Evolutionary conservation across 2,888 invertebrate genomes (phyloP).

Genomic region (Julus scandinavius): DNA sequence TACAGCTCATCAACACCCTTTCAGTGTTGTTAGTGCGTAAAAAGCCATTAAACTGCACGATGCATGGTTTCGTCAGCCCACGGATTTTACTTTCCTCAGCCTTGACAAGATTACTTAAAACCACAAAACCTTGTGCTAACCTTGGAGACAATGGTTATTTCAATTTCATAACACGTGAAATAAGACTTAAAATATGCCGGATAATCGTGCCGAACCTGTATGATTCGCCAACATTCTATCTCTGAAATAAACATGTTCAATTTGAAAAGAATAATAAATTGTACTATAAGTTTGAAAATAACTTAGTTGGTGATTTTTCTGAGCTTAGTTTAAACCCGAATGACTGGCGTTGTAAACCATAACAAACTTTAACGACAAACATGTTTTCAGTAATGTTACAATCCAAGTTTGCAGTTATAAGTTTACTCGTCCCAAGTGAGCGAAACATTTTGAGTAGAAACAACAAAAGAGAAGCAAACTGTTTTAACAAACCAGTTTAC

Average conservation of each 20-base stretch:
- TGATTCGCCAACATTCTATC: too few relatives aligned
- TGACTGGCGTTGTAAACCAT: not conserved
- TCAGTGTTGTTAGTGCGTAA: not conserved
- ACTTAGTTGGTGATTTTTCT: too few relatives aligned
- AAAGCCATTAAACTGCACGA: slow-evolving; percentile 16
- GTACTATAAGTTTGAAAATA: not conserved
- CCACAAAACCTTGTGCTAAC: not conserved
- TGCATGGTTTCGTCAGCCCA: slow-evolving; percentile 14
- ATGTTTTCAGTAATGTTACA: too few relatives aligned
- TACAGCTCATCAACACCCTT: slow-evolving; percentile 43
- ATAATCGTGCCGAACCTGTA: not conserved
- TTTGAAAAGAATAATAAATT: not conserved
- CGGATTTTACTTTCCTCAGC: slow-evolving; percentile 17
- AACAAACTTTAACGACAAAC: too few relatives aligned
- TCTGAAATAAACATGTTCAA: not conserved
- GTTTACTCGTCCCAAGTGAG: too few relatives aligned
- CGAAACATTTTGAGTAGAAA: too few relatives aligned
- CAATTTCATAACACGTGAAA: slow-evolving; percentile 14
- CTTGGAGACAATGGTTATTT: slow-evolving; percentile 41
- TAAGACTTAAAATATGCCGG: not conserved
- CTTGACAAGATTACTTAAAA: slow-evolving; percentile 42
- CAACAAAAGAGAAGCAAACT: too few relatives aligned
- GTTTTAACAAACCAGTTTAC: too few relatives aligned
- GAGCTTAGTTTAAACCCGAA: not conserved
- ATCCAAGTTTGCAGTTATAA: too few relatives aligned